These are phyloP conservation scores for Drosophila busckii DNA, from an alignment of 1,140 invertebrate genomes.

Conservation along the genomic window DNA sequence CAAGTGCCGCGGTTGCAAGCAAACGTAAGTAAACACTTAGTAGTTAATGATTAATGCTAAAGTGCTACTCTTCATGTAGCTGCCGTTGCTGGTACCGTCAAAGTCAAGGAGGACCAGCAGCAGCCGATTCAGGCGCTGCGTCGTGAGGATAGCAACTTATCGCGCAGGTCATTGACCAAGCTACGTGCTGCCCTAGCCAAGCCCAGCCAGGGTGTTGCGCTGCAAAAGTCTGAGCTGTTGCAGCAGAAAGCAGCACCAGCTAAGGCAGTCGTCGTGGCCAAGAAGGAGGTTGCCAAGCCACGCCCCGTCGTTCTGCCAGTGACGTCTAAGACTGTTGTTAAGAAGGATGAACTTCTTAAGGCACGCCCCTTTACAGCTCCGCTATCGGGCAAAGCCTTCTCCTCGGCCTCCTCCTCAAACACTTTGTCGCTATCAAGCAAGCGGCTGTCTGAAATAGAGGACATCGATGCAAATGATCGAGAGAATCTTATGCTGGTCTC, in stretches of 20 bases:
- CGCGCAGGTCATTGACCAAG: constrained; percentile 64
- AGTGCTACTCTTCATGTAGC: not conserved
- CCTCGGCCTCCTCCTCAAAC: not conserved
- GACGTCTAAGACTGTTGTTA: constrained; percentile 3
- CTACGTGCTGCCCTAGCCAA: constrained; percentile 63
- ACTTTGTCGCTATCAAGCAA: constrained; percentile 35
- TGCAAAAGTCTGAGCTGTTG: not conserved
- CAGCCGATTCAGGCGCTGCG: constrained; percentile 45
- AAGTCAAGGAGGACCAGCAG: not conserved
- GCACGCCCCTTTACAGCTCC: not conserved
- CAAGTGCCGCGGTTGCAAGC: constrained; percentile 29
- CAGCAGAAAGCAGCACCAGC: constrained; percentile 4
- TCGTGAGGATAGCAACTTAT: constrained; percentile 73
- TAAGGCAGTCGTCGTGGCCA: not conserved
- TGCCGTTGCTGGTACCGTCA: not conserved
- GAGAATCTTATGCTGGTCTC: constrained; percentile 87
- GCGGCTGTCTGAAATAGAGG: constrained; percentile 76
- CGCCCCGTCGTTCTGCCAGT: too few species aligned
- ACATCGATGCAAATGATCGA: constrained; percentile 87
- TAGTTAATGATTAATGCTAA: not conserved
- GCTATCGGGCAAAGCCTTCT: not conserved
- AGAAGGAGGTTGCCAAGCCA: constrained; percentile 14
- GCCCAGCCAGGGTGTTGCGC: constrained; percentile 24
- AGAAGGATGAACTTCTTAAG: constrained; percentile 23
- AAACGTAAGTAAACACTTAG: constrained; percentile 66